These are phyloP conservation scores for Rhynchophorus ferrugineus DNA, from an alignment of 1,140 invertebrate species.

Conservation along the genomic window DNA sequence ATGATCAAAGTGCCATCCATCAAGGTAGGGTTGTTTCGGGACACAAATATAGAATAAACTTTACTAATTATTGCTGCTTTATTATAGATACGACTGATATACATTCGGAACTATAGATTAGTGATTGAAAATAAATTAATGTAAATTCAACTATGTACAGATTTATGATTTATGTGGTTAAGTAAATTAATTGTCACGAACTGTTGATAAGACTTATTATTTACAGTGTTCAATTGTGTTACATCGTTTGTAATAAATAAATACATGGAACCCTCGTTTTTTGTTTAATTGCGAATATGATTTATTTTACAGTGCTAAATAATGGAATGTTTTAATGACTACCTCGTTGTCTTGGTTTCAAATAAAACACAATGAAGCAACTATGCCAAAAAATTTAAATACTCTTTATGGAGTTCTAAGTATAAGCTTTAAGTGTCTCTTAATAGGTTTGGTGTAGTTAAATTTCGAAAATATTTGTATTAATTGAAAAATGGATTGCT, in stretches of 20 bases:
- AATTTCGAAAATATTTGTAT: too few relatives aligned
- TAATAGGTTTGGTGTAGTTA: too few relatives aligned
- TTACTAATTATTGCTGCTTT: conserved; percentile 19
- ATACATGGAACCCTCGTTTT: too few relatives aligned
- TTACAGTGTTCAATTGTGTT: conserved; percentile 13
- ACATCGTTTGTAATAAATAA: conserved; percentile 12
- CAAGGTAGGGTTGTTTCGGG: conserved; percentile 9
- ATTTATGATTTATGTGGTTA: conserved; percentile 11
- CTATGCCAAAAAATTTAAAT: too few relatives aligned
- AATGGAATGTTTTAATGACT: too few relatives aligned
- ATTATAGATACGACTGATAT: conserved; percentile 36
- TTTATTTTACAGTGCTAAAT: too few relatives aligned
- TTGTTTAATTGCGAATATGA: too few relatives aligned
- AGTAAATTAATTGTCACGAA: conserved; percentile 13
- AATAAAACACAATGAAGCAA: too few relatives aligned
- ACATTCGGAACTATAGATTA: conserved; percentile 46
- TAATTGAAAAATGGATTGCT: too few relatives aligned
- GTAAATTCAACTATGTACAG: conserved; percentile 26
- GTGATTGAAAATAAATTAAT: conserved; percentile 34
- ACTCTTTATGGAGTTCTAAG: too few relatives aligned
- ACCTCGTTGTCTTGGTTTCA: too few relatives aligned
- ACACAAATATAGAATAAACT: neutral
- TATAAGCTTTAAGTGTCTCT: too few relatives aligned
- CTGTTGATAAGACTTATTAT: conserved; percentile 18
- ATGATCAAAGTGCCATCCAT: conserved; percentile 1